phyloP scores from a whole-genome alignment of 2,113 vertebrate species.

The Charadrius vociferus region DNA sequence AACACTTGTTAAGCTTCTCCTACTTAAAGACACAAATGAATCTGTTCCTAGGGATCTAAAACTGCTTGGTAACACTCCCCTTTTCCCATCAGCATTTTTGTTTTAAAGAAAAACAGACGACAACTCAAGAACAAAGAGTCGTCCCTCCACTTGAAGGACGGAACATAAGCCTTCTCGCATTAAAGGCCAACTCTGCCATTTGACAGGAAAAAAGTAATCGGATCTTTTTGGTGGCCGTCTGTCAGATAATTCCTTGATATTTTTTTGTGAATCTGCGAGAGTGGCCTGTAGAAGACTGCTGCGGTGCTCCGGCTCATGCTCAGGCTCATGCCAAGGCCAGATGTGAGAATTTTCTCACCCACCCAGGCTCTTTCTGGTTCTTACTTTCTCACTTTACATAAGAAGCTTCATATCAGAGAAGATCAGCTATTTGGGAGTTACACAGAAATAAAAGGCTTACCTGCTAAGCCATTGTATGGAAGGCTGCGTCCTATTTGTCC shows the following conservation, averaged over 20 bases:
- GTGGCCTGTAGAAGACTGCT: background rate
- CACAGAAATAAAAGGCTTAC: background rate
- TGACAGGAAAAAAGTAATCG: background rate
- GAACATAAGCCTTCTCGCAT: background rate
- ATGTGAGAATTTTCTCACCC: background rate
- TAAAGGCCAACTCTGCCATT: slow-evolving; percentile 27
- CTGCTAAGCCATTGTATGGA: background rate
- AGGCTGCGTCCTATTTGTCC: background rate
- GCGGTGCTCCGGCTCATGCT: accelerated
- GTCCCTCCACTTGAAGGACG: background rate
- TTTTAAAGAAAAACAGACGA: background rate
- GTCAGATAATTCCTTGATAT: slow-evolving; percentile 1
- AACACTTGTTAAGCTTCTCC: background rate
- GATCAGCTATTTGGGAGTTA: background rate
- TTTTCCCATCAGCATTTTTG: background rate
- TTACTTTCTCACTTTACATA: background rate
- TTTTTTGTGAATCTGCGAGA: background rate
- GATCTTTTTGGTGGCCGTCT: background rate
- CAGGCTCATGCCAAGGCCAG: background rate
- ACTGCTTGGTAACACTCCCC: background rate
- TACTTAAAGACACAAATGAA: background rate
- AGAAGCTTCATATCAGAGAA: background rate
- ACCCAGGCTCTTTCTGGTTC: background rate
- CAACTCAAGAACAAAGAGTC: background rate
- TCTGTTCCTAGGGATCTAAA: background rate